These are phyloP conservation scores for Halisarca cf. caerulea DNA, from an alignment of 37 sponge, comb jelly and placozoan species.

Conservation along the genomic window DNA sequence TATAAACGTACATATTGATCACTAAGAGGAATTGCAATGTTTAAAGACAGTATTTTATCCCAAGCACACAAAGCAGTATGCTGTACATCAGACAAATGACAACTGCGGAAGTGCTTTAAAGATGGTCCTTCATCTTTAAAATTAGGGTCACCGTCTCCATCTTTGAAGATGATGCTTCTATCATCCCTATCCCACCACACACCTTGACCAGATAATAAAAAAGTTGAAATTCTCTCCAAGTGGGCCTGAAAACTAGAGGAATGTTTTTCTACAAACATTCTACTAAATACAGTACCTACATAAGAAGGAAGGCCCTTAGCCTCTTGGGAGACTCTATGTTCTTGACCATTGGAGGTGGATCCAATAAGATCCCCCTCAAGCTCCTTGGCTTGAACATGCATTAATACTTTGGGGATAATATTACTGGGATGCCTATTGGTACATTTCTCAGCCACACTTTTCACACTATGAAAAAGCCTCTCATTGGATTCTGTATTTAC, in stretches of 20 bases:
- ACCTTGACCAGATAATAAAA: background rate
- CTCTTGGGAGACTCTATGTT: background rate
- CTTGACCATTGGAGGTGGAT: background rate
- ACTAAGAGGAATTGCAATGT: too few relatives aligned
- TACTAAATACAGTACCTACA: background rate
- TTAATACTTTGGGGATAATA: background rate
- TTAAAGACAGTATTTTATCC: too few relatives aligned
- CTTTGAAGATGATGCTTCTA: background rate
- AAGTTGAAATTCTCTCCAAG: background rate
- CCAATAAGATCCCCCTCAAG: background rate
- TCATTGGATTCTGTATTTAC: background rate
- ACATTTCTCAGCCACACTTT: background rate
- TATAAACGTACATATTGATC: too few relatives aligned
- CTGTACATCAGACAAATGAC: too few relatives aligned
- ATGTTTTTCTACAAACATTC: background rate
- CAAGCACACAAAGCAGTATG: too few relatives aligned
- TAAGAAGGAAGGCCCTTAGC: background rate
- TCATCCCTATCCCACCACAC: background rate
- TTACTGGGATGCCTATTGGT: background rate
- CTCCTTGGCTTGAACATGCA: background rate
- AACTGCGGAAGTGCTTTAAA: too few relatives aligned
- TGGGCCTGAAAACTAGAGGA: background rate
- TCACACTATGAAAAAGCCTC: background rate
- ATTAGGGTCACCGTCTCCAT: background rate
- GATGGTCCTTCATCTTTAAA: too few relatives aligned